Conservation (phyloP, 2,888 invertebrate species). For the Nomada fabriciana region DNA sequence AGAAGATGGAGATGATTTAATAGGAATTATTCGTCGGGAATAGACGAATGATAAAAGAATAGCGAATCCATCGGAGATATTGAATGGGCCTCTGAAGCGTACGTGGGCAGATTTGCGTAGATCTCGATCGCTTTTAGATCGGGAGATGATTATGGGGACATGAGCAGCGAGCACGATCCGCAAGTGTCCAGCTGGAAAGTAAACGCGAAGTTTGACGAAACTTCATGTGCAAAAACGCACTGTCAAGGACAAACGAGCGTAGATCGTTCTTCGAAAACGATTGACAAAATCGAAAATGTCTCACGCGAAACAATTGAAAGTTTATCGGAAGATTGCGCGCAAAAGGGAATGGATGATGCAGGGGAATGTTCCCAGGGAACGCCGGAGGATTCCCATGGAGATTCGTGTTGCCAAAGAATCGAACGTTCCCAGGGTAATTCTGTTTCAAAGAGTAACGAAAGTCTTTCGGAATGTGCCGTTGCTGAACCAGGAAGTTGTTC, state of each 20-base stretch:
- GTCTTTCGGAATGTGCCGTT: neutral
- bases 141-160: constrained; percentile 48
- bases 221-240: neutral
- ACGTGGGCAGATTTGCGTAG: neutral
- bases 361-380: constrained; percentile 6
- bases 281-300: constrained; percentile 1
- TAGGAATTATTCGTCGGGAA: neutral
- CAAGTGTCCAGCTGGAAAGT: neutral
- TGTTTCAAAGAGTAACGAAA: constrained; percentile 34
- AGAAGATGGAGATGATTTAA: neutral
- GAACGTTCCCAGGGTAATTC: constrained; percentile 10
- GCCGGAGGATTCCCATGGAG: constrained; percentile 16
- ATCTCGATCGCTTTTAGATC: constrained; percentile 26
- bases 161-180: constrained; percentile 38
- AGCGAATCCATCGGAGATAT: neutral
- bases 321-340: neutral
- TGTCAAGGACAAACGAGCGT: neutral
- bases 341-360: neutral
- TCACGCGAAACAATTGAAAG: neutral
- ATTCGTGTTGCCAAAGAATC: constrained; percentile 24
- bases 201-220: neutral
- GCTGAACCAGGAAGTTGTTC: constrained; percentile 1
- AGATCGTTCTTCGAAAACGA: constrained; percentile 30
- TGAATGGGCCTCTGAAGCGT: neutral
- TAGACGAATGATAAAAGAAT: neutral